Evolutionary conservation across 2,888 invertebrate species (phyloP).

Genomic region (Drosophila melanosoma): DNA sequence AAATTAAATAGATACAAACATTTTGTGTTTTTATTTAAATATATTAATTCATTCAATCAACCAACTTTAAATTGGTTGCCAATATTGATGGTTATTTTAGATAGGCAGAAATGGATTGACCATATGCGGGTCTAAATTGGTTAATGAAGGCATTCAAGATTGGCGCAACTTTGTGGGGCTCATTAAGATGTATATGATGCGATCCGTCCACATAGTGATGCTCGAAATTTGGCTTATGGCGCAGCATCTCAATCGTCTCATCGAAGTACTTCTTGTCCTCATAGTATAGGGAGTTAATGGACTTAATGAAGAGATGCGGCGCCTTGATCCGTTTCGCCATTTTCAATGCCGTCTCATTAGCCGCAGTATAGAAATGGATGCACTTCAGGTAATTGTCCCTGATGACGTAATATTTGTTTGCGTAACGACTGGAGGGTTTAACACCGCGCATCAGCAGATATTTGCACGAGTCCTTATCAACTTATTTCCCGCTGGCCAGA

Average conservation of each 20-base stretch:
- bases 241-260: constrained; percentile 86
- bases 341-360: constrained; percentile 86
- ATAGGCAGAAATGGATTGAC: background rate
- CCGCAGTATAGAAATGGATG: constrained; percentile 72
- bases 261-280: constrained; percentile 87
- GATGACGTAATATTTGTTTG: constrained; percentile 88
- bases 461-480: constrained; percentile 86
- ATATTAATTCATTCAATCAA: background rate
- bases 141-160: constrained; percentile 87
- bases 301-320: constrained; percentile 88
- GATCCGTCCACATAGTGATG: constrained; percentile 88
- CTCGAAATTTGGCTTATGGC: constrained; percentile 86
- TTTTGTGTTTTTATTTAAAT: constrained; percentile 20
- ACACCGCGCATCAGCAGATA: constrained; percentile 87
- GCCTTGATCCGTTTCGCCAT: constrained; percentile 87
- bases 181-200: constrained; percentile 91
- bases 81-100: constrained; percentile 6
- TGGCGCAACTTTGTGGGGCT: constrained; percentile 87
- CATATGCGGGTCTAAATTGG: constrained; percentile 83
- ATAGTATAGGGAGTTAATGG: constrained; percentile 86
- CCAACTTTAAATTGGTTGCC: background rate
- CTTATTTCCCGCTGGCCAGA: constrained; percentile 86
- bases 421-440: constrained; percentile 86
- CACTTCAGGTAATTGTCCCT: constrained; percentile 88
- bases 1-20: constrained; percentile 65